Percentiles rank a stretch among this genome's conserved stretches.
Conservation (phyloP, 2,888 invertebrate species). For the Rambutsinella grinnellia region DNA sequence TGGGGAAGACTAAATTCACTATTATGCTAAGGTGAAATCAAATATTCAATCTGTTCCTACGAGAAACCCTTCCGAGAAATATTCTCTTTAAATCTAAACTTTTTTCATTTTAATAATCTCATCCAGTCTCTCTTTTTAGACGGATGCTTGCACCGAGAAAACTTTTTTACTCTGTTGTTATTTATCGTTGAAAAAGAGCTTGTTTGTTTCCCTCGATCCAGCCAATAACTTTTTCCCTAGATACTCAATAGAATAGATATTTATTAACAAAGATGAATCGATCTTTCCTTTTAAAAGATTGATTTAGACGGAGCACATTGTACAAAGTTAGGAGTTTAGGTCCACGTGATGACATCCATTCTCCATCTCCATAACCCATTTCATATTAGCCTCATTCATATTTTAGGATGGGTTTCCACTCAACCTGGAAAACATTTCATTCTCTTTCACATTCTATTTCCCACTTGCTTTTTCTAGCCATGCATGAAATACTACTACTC, state of each 20-base stretch:
- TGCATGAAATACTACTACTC: neutral
- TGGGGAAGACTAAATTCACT: neutral
- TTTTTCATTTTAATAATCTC: neutral
- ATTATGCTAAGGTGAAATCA: neutral
- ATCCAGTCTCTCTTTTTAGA: neutral
- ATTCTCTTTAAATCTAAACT: neutral
- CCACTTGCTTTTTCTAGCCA: neutral
- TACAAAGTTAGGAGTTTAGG: neutral
- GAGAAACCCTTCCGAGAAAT: neutral
- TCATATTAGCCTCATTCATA: neutral
- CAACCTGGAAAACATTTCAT: neutral
- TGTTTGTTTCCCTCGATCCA: neutral
- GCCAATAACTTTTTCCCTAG: neutral
- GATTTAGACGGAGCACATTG: neutral
- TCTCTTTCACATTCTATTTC: neutral
- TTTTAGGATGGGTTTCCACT: neutral
- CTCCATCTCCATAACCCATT: neutral
- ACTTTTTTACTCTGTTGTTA: neutral
- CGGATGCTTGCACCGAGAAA: neutral
- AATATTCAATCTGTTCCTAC: neutral
- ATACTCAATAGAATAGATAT: neutral
- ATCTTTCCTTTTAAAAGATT: slow-evolving; percentile 4
- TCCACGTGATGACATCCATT: neutral
- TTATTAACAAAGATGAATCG: slow-evolving; percentile 16
- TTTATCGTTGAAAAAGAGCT: neutral